phyloP scores from a whole-genome alignment of 2,797 vertebrate species.

The Paguma larvata region DNA sequence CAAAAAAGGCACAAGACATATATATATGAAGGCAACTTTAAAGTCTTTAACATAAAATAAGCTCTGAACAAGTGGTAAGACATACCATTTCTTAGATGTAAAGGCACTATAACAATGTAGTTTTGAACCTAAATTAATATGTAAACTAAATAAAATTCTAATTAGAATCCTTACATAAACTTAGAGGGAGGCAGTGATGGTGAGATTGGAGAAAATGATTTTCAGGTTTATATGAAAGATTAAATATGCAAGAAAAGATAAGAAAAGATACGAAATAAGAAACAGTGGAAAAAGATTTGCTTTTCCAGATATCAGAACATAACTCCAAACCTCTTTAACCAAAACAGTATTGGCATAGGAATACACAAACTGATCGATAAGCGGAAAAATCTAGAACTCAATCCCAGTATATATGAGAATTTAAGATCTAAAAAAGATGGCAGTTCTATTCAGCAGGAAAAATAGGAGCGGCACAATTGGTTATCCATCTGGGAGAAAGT shows the following conservation, averaged over 20 bases:
- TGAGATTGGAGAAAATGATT: neutral
- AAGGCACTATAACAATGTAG: slow-evolving; percentile 13
- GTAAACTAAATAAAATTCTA: slow-evolving; percentile 51
- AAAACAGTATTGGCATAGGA: neutral
- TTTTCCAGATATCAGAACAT: slow-evolving; percentile 19
- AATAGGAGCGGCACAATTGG: neutral
- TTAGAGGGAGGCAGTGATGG: neutral
- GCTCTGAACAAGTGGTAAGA: neutral
- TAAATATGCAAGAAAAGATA: neutral
- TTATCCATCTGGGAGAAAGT: slow-evolving; percentile 56
- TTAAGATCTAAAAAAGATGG: slow-evolving; percentile 34
- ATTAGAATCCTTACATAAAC: slow-evolving; percentile 20
- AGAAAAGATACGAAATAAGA: neutral
- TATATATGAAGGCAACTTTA: neutral
- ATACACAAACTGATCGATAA: slow-evolving; percentile 29
- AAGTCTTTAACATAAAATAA: slow-evolving; percentile 28
- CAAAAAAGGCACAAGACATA: neutral
- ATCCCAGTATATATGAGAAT: neutral
- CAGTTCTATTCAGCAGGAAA: slow-evolving; percentile 29
- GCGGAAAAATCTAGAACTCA: slow-evolving; percentile 10
- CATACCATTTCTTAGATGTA: neutral
- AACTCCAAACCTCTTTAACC: slow-evolving; percentile 22
- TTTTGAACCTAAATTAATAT: neutral
- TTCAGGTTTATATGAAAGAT: slow-evolving; percentile 15
- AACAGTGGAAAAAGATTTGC: slow-evolving; percentile 45